Conservation (phyloP, 2,888 invertebrate species). For the Tetanocera ferruginea region DNA sequence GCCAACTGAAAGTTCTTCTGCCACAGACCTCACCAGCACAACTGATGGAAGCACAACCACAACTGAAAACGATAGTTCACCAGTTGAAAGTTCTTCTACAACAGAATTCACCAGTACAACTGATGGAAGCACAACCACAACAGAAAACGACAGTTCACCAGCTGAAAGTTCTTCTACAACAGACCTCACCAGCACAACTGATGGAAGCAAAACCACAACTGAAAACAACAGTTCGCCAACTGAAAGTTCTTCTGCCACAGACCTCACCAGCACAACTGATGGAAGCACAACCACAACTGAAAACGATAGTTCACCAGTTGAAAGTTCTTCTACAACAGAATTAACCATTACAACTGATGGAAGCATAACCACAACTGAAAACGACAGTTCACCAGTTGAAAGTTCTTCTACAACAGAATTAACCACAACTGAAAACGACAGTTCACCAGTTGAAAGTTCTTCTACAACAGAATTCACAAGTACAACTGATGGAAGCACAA, state of each 20-base stretch:
- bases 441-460: background rate
- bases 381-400: background rate
- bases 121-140: background rate
- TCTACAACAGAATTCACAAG: background rate
- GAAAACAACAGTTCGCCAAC: background rate
- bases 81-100: background rate
- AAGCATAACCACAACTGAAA: background rate
- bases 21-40: background rate
- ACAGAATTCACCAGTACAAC: background rate
- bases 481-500: background rate
- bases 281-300: background rate
- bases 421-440: background rate
- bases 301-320: background rate
- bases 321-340: background rate
- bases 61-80: background rate
- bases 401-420: background rate
- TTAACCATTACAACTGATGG: background rate
- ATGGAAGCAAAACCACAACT: background rate
- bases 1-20: background rate
- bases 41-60: background rate
- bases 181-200: background rate
- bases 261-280: background rate
- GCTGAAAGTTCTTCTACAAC: background rate
- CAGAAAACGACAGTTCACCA: background rate
- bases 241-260: background rate